Evolutionary conservation across 2,888 invertebrate species (phyloP), one percentile per base, ranked within the genome.

Genomic region (Tipula vernalis): DNA sequence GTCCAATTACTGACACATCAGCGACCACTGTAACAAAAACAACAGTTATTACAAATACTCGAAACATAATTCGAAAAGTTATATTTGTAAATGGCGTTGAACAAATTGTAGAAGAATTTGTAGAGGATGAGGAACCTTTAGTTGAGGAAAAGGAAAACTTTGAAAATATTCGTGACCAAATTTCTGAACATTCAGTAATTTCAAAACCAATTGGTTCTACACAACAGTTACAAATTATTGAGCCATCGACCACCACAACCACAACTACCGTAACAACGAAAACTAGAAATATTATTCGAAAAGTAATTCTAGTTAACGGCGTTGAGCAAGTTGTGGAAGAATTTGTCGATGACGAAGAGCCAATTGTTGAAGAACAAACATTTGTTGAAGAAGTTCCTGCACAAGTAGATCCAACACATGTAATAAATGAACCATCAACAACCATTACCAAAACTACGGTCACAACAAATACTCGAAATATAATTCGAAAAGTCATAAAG

Each of bases 291-390:
- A 95, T 96, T 18, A 95, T 97, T 86, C 93, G 96, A 87, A 94
- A 95, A 88, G 94, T 96, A 2, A 95, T 95, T 0, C 94, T 96
- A 5, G 94, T 97, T 87, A 95, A 97, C 90, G 97, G 97, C 0
- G 95, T 96, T 91, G 97, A 97, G 91, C 95, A 95, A 87, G 94
- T 96, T 0, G 95, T 95, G 6, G 97, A 97, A 91, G 97, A 97
- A 92, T 91, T 97, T 0, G 93, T 97, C 83, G 97, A 97, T 89
- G 97, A 71, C n/a, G 71, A 71, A 71, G 71, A 71, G n/a, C 71
- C 71, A 28, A 28, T 28, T 12, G 28, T 71, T 28, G 71, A 71
- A 71, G 71, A 71, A 71, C 28, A 71, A 28, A 71, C 71, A 28
- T 28, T 71, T 10, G 28, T 71, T 18, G 28, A 71, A 10, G 12